phyloP scores from a whole-genome alignment of 2,888 invertebrate species.

The Matsumyia berberina region DNA sequence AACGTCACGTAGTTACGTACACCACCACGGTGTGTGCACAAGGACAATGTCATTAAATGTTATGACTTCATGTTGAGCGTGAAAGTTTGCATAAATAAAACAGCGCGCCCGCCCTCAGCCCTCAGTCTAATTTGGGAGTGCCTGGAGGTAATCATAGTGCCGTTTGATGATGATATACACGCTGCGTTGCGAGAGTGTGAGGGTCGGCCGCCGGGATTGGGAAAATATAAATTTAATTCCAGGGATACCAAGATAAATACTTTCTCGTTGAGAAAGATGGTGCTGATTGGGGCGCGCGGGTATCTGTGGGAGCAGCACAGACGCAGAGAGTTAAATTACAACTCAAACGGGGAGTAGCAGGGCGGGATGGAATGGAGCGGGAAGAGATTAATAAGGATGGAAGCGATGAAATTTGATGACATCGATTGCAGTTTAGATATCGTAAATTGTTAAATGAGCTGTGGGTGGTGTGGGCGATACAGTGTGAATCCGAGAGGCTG shows the following conservation, averaged over 20 bases:
- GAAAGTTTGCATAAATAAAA: conserved; percentile 57
- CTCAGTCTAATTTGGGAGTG: conserved; percentile 39
- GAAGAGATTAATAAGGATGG: conserved; percentile 32
- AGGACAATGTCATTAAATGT: conserved; percentile 59
- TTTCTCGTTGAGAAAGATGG: conserved; percentile 18
- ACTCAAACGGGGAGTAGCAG: not conserved
- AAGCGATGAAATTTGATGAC: conserved; percentile 40
- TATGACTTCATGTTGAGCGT: conserved; percentile 55
- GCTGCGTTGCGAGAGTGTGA: conserved; percentile 9
- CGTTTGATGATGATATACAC: conserved; percentile 45
- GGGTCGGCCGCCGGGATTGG: not conserved
- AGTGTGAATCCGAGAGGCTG: not conserved
- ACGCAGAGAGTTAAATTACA: conserved; percentile 38
- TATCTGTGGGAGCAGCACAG: conserved; percentile 2
- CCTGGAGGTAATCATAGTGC: conserved; percentile 48
- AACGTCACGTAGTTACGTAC: conserved; percentile 18
- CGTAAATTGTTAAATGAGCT: conserved; percentile 57
- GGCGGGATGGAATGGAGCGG: conserved; percentile 5
- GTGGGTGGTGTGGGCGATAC: not conserved
- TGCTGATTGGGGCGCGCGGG: not conserved
- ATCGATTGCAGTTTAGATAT: conserved; percentile 48
- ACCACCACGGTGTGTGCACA: conserved; percentile 18
- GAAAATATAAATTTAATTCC: conserved; percentile 42
- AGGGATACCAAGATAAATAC: conserved; percentile 7
- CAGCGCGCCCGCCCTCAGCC: not conserved